A percentile compares a stretch with the other conserved stretches of the same genome.
phyloP scores from a whole-genome alignment of 2,113 vertebrate species.

The Scolopax mira region DNA sequence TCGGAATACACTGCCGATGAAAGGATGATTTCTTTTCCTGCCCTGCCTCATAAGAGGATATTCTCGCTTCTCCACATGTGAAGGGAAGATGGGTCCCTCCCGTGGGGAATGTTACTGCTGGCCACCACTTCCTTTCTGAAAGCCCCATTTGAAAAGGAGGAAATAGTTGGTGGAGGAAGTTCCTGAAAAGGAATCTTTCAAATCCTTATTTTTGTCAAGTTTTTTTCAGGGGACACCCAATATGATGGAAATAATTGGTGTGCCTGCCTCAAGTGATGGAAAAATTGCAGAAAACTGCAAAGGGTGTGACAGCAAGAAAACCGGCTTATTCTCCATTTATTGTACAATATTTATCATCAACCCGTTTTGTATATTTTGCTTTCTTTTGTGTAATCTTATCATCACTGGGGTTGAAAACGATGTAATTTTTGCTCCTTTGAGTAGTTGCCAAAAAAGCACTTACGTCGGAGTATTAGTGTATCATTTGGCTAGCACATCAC shows the following conservation, averaged over 20 bases:
- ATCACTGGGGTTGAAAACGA: constrained; percentile 75
- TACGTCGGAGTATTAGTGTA: constrained; percentile 78
- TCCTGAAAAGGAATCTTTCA: constrained; percentile 70
- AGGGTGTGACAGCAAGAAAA: constrained; percentile 68
- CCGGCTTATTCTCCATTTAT: constrained; percentile 62
- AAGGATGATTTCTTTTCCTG: constrained; percentile 55
- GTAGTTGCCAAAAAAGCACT: constrained; percentile 83
- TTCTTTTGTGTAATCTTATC: constrained; percentile 78
- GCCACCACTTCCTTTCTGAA: constrained; percentile 67
- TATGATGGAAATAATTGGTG: constrained; percentile 56
- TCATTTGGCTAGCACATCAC: constrained; percentile 77
- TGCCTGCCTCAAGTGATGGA: constrained; percentile 54
- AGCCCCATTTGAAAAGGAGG: constrained; percentile 65
- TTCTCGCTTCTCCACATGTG: constrained; percentile 56
- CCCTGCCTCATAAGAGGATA: constrained; percentile 40
- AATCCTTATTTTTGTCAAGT: constrained; percentile 54
- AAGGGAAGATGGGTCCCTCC: constrained; percentile 65
- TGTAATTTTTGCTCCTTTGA: constrained; percentile 83
- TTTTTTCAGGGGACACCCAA: constrained; percentile 61
- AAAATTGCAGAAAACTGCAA: constrained; percentile 64
- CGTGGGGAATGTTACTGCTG: constrained; percentile 53
- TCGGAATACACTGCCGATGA: not conserved
- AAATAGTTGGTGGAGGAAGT: constrained; percentile 70
- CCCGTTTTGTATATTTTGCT: constrained; percentile 76
- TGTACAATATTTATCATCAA: constrained; percentile 74